Base-by-base conservation (phyloP, 1,140 invertebrate genomes). In the Drosophila pachea region DNA sequence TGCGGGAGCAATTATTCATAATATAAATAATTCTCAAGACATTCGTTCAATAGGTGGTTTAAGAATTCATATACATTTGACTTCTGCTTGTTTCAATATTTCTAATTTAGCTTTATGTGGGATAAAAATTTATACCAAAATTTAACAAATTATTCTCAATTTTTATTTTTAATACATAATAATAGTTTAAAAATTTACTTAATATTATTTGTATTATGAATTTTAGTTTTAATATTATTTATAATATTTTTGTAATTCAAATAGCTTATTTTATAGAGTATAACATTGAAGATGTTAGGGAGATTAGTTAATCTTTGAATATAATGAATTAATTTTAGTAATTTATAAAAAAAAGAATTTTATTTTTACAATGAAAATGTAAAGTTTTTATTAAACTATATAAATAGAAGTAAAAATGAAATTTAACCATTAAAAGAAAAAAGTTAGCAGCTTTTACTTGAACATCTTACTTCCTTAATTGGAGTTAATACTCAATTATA, bases 271-370 rank as follows among this genome's bases (percentile, higher is more conserved):
- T 67, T 87, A 92, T n/a, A n/a, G 90, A 92, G 91, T 83, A 78
- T 90, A 87, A 91, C 90, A 91, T 90, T 92, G 91, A 92, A 92
- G 91, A 91, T 91, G 90, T 91, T 91, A 90, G 78, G 89, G 89
- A 86, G 89, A 87, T 90, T n/a, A 68, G 32, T 72, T 74, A 76
- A 78, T 76, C 67, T 87, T 88, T 87, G 54, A 66, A 68, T 78
- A 74, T 76, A 73, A 11, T 71, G 73, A 74, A 78, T 67, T 78
- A 14, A 14, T 67, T 61, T 69, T 84, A 84, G 77, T 78, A 87
- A 78, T 87, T 91, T 90, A 90, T 90, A 89, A 89, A 72, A 47
- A 72, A 62, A n/a, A n/a, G 0, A 9, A 52, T 74, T 84, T 88
- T 90, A 89, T 87, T 90, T 90, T 90, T 91, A 91, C 90, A 91